A percentile compares a stretch with the other conserved stretches of the same genome.
Evolutionary conservation across 2,797 vertebrate species (phyloP).

Genomic region (Pseudomugil tenellus): DNA sequence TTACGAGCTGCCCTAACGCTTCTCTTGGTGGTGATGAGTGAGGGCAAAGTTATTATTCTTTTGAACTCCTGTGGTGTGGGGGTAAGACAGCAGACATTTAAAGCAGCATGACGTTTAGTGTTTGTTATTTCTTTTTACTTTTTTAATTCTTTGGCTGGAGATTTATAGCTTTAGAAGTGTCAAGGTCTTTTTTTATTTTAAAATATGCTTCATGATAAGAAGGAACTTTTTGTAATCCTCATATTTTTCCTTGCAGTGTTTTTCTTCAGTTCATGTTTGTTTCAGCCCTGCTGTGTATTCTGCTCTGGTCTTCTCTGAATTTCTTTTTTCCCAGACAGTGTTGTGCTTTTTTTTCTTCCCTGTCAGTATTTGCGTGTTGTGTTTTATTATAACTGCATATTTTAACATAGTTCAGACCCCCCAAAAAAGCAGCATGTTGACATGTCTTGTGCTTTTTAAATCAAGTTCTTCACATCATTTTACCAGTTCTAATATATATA

Average conservation of each 20-base stretch:
- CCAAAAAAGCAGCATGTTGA: constrained; percentile 7
- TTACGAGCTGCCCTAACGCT: constrained; percentile 84
- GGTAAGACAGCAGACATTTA: constrained; percentile 82
- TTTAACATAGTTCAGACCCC: constrained; percentile 50
- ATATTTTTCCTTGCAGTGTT: constrained; percentile 1
- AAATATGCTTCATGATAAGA: constrained; percentile 67
- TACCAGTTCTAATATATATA: constrained; percentile 3
- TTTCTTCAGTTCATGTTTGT: constrained; percentile 22
- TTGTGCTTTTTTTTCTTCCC: constrained; percentile 19
- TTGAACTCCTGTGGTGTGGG: constrained; percentile 85
- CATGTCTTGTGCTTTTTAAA: constrained; percentile 12
- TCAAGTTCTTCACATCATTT: constrained; percentile 23
- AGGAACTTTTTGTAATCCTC: constrained; percentile 14
- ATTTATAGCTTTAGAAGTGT: constrained; percentile 82
- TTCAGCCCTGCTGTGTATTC: constrained; percentile 24
- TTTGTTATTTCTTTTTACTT: constrained; percentile 84
- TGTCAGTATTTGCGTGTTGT: constrained; percentile 26
- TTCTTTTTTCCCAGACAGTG: constrained; percentile 22
- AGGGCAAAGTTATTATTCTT: constrained; percentile 86
- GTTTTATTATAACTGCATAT: constrained; percentile 11
- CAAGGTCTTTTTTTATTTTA: constrained; percentile 64
- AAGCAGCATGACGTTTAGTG: constrained; percentile 85
- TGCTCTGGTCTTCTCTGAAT: constrained; percentile 16
- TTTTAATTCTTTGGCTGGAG: constrained; percentile 79
- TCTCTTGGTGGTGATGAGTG: constrained; percentile 87